Conservation (phyloP, 2,888 invertebrate genomes). For the Hypolimnas misippus region DNA sequence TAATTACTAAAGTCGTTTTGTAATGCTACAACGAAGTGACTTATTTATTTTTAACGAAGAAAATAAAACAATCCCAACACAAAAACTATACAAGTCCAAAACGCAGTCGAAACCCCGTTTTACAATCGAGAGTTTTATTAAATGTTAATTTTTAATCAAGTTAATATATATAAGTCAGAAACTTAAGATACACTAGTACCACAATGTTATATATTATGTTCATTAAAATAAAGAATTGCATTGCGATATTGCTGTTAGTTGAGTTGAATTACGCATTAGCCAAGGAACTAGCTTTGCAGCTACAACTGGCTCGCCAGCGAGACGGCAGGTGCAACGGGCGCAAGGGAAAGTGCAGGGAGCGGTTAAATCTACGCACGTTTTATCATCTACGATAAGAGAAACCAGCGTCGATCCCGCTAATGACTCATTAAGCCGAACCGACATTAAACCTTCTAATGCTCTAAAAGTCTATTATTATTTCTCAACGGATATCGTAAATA, state of each 20-base stretch:
- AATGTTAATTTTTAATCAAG: not conserved
- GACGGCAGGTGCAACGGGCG: constrained; percentile 47
- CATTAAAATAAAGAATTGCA: constrained; percentile 47
- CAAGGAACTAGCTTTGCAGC: constrained; percentile 59
- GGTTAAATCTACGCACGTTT: constrained; percentile 76
- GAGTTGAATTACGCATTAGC: constrained; percentile 62
- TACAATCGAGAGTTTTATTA: not conserved
- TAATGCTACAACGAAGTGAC: constrained; percentile 38
- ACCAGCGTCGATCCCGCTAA: constrained; percentile 65
- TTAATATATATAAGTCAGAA: not conserved
- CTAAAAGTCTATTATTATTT: constrained; percentile 42
- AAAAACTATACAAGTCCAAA: not conserved
- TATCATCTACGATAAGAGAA: constrained; percentile 81
- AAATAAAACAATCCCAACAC: not conserved
- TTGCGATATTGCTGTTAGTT: constrained; percentile 45
- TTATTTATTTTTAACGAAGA: constrained; percentile 30
- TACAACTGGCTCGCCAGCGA: constrained; percentile 57
- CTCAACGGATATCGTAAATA: constrained; percentile 45
- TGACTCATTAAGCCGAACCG: constrained; percentile 61
- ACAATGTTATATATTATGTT: constrained; percentile 9
- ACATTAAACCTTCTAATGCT: constrained; percentile 42
- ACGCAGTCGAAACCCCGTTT: not conserved
- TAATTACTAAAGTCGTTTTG: constrained; percentile 3
- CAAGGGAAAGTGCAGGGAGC: constrained; percentile 79
- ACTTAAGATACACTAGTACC: not conserved